A percentile compares a stretch with the other conserved stretches of the same genome.
phyloP scores from a whole-genome alignment of 1,140 invertebrate genomes.

The Drosophila nigrodunni region DNA sequence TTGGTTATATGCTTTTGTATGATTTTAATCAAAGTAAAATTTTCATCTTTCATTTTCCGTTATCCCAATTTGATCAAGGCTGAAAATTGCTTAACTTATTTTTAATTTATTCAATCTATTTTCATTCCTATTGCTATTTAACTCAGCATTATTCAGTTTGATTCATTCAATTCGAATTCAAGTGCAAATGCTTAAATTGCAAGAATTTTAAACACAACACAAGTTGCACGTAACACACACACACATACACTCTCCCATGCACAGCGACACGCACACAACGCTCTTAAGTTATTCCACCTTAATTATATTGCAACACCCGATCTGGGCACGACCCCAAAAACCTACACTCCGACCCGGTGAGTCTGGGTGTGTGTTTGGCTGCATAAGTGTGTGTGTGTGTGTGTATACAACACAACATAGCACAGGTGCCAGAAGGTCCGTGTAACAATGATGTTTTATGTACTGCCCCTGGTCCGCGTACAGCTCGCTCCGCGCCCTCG shows the following conservation, averaged over 20 bases:
- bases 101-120: slow-evolving; percentile 11
- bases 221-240: slow-evolving; percentile 45
- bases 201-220: slow-evolving; percentile 72
- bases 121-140: slow-evolving; percentile 26
- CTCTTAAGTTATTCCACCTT: slow-evolving; percentile 76
- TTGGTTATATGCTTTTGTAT: slow-evolving; percentile 36
- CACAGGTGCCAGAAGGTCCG: slow-evolving; percentile 76
- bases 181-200: slow-evolving; percentile 64
- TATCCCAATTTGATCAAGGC: slow-evolving; percentile 26
- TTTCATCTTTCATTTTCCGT: slow-evolving; percentile 48
- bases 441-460: slow-evolving; percentile 80
- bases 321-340: slow-evolving; percentile 10
- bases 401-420: slow-evolving; percentile 49
- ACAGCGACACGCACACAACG: slow-evolving; percentile 31
- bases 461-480: slow-evolving; percentile 54
- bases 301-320: slow-evolving; percentile 81
- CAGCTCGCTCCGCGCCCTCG: background rate
- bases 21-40: slow-evolving; percentile 81
- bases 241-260: slow-evolving; percentile 9
- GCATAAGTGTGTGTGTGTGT: slow-evolving; percentile 3
- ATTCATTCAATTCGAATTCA: slow-evolving; percentile 30
- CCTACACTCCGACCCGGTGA: slow-evolving; percentile 25
- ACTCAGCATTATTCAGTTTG: slow-evolving; percentile 28
- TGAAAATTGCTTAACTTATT: slow-evolving; percentile 4
- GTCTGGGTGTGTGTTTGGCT: slow-evolving; percentile 2